Percentiles rank a stretch among this genome's conserved stretches.
Evolutionary conservation across 2,113 vertebrate genomes (phyloP).

Genomic region (Hipposideros armiger): DNA sequence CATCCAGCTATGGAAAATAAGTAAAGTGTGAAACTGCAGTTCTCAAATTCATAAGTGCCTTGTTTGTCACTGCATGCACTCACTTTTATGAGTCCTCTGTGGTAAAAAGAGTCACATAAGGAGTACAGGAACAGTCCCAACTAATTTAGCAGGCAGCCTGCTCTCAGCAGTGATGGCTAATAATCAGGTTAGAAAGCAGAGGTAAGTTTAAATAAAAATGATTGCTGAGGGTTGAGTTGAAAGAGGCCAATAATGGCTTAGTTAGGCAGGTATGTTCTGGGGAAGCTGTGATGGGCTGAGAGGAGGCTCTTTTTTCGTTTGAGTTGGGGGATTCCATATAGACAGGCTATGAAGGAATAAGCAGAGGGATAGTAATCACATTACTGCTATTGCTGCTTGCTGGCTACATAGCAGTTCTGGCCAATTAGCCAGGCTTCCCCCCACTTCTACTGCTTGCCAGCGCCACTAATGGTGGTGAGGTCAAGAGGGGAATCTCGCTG

Average conservation of each 20-base stretch:
- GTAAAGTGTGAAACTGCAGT: background rate
- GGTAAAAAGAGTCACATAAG: background rate
- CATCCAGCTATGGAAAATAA: background rate
- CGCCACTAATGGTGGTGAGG: background rate
- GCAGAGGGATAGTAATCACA: background rate
- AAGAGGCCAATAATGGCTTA: background rate
- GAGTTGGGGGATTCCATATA: background rate
- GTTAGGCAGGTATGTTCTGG: background rate
- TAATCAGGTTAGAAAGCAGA: constrained; percentile 1
- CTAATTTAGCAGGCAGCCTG: constrained; percentile 39
- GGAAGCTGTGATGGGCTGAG: background rate
- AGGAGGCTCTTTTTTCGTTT: background rate
- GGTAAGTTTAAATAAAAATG: constrained; percentile 25
- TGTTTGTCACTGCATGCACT: background rate
- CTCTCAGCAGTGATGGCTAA: constrained; percentile 39
- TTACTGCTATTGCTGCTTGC: background rate
- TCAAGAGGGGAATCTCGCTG: background rate
- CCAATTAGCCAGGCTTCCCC: constrained; percentile 32
- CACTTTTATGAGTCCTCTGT: background rate
- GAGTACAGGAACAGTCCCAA: background rate
- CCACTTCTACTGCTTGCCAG: background rate
- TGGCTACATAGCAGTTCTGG: background rate
- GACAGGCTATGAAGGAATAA: background rate
- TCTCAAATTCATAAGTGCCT: background rate
- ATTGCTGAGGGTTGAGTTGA: background rate